These are phyloP conservation scores for Myrmecophaga tridactyla DNA, from an alignment of 2,113 vertebrate species.

Conservation along the genomic window DNA sequence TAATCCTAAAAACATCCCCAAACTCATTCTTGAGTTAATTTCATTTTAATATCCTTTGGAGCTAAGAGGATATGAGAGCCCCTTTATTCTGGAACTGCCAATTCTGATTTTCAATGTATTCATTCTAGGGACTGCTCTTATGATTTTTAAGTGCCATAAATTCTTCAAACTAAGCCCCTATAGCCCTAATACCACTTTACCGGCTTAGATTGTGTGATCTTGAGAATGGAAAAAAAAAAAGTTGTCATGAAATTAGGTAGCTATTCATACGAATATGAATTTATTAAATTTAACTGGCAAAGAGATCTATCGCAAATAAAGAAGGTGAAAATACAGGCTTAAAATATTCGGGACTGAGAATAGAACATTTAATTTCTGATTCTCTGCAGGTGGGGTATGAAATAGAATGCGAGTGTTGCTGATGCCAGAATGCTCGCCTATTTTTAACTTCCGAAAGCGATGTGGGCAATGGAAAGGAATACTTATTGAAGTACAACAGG, in stretches of 20 bases:
- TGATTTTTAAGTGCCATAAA: constrained; percentile 45
- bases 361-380: constrained; percentile 13
- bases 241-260: constrained; percentile 39
- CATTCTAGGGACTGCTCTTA: neutral
- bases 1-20: neutral
- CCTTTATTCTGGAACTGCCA: constrained; percentile 20
- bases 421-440: constrained; percentile 45
- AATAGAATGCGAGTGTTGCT: constrained; percentile 46
- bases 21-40: constrained; percentile 46
- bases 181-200: constrained; percentile 14
- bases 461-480: neutral
- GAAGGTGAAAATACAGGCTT: constrained; percentile 22
- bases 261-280: constrained; percentile 30
- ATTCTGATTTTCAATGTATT: constrained; percentile 35
- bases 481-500: neutral
- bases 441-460: neutral
- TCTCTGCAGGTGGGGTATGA: constrained; percentile 33
- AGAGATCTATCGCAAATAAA: constrained; percentile 14
- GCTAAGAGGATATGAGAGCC: constrained; percentile 32
- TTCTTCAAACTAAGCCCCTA: constrained; percentile 7
- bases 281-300: neutral
- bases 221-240: neutral
- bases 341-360: constrained; percentile 54
- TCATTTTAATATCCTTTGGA: constrained; percentile 56
- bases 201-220: constrained; percentile 50